phyloP scores from a whole-genome alignment of 2,113 vertebrate genomes.

The Anser cygnoides region DNA sequence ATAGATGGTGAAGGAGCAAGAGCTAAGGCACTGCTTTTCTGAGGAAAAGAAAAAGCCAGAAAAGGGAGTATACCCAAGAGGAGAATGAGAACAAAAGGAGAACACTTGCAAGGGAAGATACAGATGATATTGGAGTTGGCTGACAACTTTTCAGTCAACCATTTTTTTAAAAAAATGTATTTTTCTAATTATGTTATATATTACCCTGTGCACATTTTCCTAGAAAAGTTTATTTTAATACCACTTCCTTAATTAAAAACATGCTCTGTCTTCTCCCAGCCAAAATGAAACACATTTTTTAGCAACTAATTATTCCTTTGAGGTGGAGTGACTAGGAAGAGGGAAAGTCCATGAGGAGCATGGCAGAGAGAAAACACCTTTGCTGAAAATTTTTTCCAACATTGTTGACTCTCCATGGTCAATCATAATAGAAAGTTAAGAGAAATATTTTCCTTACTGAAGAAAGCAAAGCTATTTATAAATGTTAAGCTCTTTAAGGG shows the following conservation, averaged over 20 bases:
- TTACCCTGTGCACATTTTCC: conserved; percentile 22
- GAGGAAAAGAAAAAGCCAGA: neutral
- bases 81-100: neutral
- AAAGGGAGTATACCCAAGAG: neutral
- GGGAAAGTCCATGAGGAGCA: neutral
- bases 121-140: neutral
- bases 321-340: neutral
- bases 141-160: neutral
- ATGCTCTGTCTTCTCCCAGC: conserved; percentile 51
- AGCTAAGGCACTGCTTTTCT: neutral
- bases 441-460: neutral
- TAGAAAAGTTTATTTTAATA: conserved; percentile 58
- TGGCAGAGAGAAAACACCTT: neutral
- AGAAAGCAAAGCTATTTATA: neutral
- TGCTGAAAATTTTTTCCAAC: neutral
- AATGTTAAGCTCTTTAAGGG: neutral
- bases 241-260: conserved; percentile 61
- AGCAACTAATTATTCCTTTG: conserved; percentile 57
- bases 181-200: conserved; percentile 39
- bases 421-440: neutral
- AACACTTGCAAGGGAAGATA: neutral
- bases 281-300: conserved; percentile 50
- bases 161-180: neutral
- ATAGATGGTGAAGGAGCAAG: neutral
- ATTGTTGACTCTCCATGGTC: neutral